These are phyloP conservation scores for Melanophora roralis DNA, from an alignment of 2,888 invertebrate genomes.

Conservation along the genomic window DNA sequence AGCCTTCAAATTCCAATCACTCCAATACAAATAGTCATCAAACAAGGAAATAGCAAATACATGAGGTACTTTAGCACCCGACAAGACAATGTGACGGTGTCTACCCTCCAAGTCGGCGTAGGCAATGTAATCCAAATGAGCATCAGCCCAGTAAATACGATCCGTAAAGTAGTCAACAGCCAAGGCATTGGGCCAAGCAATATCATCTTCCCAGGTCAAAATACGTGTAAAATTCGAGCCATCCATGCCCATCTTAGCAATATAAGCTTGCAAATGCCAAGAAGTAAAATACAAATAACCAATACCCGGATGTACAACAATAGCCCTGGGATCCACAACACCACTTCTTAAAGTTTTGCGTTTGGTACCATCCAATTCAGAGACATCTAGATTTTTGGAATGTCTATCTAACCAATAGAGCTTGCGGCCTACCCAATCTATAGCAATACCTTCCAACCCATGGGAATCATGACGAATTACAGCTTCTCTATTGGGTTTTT, in stretches of 20 bases:
- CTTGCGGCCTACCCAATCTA: slow-evolving; percentile 98
- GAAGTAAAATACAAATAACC: slow-evolving; percentile 97
- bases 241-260: slow-evolving; percentile 98
- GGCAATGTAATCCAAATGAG: slow-evolving; percentile 98
- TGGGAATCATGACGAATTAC: slow-evolving; percentile 95
- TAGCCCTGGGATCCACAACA: slow-evolving; percentile 94
- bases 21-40: slow-evolving; percentile 96
- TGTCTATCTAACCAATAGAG: slow-evolving; percentile 98
- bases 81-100: slow-evolving; percentile 88
- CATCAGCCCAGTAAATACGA: slow-evolving; percentile 97
- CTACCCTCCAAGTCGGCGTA: slow-evolving; percentile 95
- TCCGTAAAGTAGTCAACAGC: slow-evolving; percentile 98
- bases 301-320: slow-evolving; percentile 95
- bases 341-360: slow-evolving; percentile 92
- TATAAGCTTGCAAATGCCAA: slow-evolving; percentile 97
- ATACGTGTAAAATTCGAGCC: slow-evolving; percentile 93
- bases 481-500: slow-evolving; percentile 84
- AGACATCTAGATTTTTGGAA: slow-evolving; percentile 95
- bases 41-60: slow-evolving; percentile 96
- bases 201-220: slow-evolving; percentile 93
- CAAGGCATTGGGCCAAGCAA: slow-evolving; percentile 99
- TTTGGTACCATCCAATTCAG: slow-evolving; percentile 94
- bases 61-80: slow-evolving; percentile 91
- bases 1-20: slow-evolving; percentile 98
- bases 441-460: slow-evolving; percentile 96